Evolutionary conservation across 2,888 invertebrate genomes (phyloP).

Genomic region (Lasioglossum leucozonium): DNA sequence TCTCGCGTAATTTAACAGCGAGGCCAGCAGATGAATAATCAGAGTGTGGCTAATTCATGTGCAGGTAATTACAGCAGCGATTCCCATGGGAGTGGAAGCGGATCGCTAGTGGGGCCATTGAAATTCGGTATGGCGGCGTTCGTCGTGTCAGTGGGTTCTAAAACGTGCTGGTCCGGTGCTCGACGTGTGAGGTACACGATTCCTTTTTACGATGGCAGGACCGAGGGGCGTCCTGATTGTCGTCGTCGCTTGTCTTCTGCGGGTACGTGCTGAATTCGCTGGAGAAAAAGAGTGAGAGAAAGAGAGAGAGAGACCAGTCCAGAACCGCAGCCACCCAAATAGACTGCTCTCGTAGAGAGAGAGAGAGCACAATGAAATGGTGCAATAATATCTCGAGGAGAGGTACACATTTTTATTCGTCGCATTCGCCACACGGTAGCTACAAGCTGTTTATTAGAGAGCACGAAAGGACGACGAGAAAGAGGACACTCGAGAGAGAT

Average conservation of each 20-base stretch:
- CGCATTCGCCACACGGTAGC: conserved; percentile 13
- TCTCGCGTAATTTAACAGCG: not conserved
- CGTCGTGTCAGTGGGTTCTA: not conserved
- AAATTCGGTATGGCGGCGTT: conserved; percentile 3
- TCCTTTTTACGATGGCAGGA: conserved; percentile 31
- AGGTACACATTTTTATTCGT: conserved; percentile 33
- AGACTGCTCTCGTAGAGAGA: not conserved
- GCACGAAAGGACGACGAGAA: conserved; percentile 8
- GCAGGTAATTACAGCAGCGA: not conserved
- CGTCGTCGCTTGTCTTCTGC: conserved; percentile 4
- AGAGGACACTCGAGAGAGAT: conserved; percentile 20
- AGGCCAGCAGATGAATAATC: not conserved
- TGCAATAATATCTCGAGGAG: conserved; percentile 17
- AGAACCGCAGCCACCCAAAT: not conserved
- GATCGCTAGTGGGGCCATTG: not conserved
- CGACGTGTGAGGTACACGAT: conserved; percentile 17
- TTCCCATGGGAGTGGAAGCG: not conserved
- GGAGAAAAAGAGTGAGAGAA: not conserved
- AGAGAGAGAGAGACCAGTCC: not conserved
- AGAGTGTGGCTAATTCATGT: not conserved
- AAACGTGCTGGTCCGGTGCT: not conserved
- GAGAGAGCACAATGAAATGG: conserved; percentile 35
- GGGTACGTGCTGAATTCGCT: conserved; percentile 5
- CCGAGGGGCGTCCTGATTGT: conserved; percentile 23
- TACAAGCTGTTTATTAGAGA: conserved; percentile 55